Base-by-base conservation (phyloP, 2,113 vertebrate species). In the Ptychochromis oligacanthus region DNA sequence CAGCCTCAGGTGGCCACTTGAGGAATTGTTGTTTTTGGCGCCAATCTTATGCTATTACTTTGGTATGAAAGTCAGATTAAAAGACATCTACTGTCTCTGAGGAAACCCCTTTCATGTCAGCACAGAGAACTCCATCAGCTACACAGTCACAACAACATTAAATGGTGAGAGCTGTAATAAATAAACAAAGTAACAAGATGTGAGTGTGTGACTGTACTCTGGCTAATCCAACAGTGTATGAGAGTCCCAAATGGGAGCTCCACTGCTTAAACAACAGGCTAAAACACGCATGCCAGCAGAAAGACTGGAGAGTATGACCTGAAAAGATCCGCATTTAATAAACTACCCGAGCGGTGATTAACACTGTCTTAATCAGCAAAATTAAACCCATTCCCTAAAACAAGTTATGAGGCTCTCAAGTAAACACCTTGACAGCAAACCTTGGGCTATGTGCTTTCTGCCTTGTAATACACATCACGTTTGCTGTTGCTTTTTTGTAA, bases 21-120 rank as follows among this genome's bases (percentile, higher is more conserved):
- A 52, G 26, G 67, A 52, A 72, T 26, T 52, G 43, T 31, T 4
- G 3, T 70, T 31, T 31, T 52, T 70, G 24, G 4, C 40, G 24
- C 26, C 46, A 72, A 72, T 72, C 67, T 72, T 72, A 20, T 12
- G 46, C 67, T 72, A 54, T 72, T 72, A 72, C 67, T 72, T 72
- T 26, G 3, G 38, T 36, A 7, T 24, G 22, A 72, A 62, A 60
- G 65, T 52, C 26, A 56, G 2, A 87, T 72, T 72, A 72, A 79
- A 59, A 79, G 46, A 43, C 15, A 52, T 38, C 4, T 15, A 60
- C 70, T 56, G 12, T 11, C 60, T 34, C 54, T n/a, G 55, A 59
- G 22, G 49, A 82, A 55, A 76, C 20, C 43, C 38, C n/a, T 22
- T 52, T 31, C 65, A 72, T 64, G 20, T 34, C 43, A 18, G n/a